Base-by-base conservation (phyloP, 2,113 vertebrate genomes). In the Daboia siamensis region DNA sequence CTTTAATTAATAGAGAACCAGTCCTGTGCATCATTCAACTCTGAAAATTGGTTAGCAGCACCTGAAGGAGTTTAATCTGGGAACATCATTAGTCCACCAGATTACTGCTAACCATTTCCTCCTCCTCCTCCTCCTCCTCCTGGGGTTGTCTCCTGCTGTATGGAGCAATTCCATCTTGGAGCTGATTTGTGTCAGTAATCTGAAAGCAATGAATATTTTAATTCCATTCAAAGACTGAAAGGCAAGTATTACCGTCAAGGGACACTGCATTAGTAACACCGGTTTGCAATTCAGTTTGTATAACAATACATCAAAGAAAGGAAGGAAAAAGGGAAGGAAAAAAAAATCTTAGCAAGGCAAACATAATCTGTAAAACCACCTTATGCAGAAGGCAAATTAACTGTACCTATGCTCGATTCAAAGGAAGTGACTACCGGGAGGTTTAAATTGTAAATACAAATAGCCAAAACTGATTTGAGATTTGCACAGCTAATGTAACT, bases 351-450 rank as follows among this genome's bases (percentile, higher is more conserved):
- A 0, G 94, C 94, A 91, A 96, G 64, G 46, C 85, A 74, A 93
- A 74, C 93, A 96, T 94, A 96, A 93, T 93, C 90, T 96, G 93
- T 94, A 93, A 95, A 96, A 93, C 92, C 95, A 74, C 86, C 92
- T 94, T 93, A 93, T 94, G 48, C 86, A 86, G 92, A 93, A 92
- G 89, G 91, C 94, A 93, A 74, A 92, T 97, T 97, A 95, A 96
- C 95, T 95, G 90, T 95, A 93, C 92, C 93, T 94, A 91, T 55
- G 86, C 92, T 93, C 95, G 95, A 96, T 51, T 90, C 95, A 95
- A 95, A 95, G 89, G 12, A 93, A n/a, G 21, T 0, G 1, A 86
- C 86, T 46, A 57, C 23, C 48, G 90, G 92, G 94, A 94, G 74
- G 94, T 93, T 96, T 94, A 93, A 90, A 46, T 93, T 94, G 87